Base-by-base conservation (phyloP, 92 coral and sea anemone genomes). In the Scolanthus callimorphus region DNA sequence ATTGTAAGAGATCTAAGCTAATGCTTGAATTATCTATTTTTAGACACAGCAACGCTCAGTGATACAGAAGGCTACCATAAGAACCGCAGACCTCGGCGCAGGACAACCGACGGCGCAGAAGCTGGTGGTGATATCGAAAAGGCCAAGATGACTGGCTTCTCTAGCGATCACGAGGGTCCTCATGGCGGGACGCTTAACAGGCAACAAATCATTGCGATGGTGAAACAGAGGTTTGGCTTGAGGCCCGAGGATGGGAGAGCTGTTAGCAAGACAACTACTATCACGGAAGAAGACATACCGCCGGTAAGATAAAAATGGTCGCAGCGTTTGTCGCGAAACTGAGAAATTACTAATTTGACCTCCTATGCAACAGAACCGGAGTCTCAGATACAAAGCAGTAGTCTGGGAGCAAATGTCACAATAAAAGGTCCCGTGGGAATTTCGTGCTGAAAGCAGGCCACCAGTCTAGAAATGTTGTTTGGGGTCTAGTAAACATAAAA, bases 11-110 rank as follows among this genome's bases (percentile, higher is more conserved):
- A n/a, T n/a, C n/a, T n/a, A n/a, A n/a, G n/a, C n/a, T n/a, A n/a
- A n/a, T n/a, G n/a, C n/a, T n/a, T n/a, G n/a, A n/a, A n/a, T n/a
- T n/a, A n/a, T n/a, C n/a, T 29, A 2, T 70, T 31, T 49, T 17
- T 44, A 87, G 95, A 87, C 63, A 83, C 95, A 29, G 90, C 90
- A 47, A 86, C 83, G 29, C 78, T 87, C 59, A 87, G 95, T 64
- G 95, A 87, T 58, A 76, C 95, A 0, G 95, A 87, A 67, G 95
- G 85, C 46, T 81, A 83, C 29, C 58, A 63, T 57, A 71, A 83
- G 61, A 70, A 65, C 12, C 85, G 90, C 6, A 73, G 86, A 20
- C 90, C 90, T 46, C 68, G 95, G 38, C 80, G 95, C 8, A 85
- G 95, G 25, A 87, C 95, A 25, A 87, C 95, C 11, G 95, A 90